Conservation (phyloP, 2,113 vertebrate genomes). For the Ptyas mucosa region DNA sequence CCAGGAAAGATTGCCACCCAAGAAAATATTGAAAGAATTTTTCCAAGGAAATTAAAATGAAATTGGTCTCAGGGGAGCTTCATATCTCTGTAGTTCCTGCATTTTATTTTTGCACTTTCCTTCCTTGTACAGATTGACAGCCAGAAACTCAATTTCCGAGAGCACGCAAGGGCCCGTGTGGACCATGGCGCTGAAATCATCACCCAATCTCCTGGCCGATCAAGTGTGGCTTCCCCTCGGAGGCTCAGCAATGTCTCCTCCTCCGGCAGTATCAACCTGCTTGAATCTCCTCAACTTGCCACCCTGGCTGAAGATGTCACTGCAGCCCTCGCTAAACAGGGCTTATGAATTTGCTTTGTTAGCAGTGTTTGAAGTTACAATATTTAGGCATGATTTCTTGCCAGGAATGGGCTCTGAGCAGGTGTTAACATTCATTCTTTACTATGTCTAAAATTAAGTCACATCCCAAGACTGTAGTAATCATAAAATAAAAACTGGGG, state of each 20-base stretch:
- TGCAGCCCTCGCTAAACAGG: constrained; percentile 96
- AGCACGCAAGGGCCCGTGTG: constrained; percentile 87
- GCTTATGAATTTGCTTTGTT: constrained; percentile 85
- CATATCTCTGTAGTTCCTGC: neutral
- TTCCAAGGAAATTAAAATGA: neutral
- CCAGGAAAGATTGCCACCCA: neutral
- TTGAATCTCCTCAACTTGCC: constrained; percentile 91
- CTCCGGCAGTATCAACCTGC: constrained; percentile 94
- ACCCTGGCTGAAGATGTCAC: constrained; percentile 97
- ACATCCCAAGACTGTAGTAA: constrained; percentile 73
- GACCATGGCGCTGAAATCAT: constrained; percentile 94
- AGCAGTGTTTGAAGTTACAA: constrained; percentile 63
- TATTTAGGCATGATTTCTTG: constrained; percentile 79
- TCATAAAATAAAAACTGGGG: constrained; percentile 62
- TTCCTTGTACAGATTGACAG: constrained; percentile 86
- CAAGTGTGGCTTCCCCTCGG: constrained; percentile 84
- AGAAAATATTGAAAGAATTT: neutral
- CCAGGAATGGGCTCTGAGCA: constrained; percentile 78
- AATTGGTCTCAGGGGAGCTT: neutral
- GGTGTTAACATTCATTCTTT: constrained; percentile 72
- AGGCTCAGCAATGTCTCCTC: constrained; percentile 93
- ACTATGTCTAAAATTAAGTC: constrained; percentile 71
- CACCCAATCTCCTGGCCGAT: constrained; percentile 83
- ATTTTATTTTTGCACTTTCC: constrained; percentile 22
- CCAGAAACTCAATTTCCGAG: constrained; percentile 89